These are phyloP conservation scores for Catharus ustulatus DNA, from an alignment of 2,797 vertebrate genomes.

Conservation along the genomic window DNA sequence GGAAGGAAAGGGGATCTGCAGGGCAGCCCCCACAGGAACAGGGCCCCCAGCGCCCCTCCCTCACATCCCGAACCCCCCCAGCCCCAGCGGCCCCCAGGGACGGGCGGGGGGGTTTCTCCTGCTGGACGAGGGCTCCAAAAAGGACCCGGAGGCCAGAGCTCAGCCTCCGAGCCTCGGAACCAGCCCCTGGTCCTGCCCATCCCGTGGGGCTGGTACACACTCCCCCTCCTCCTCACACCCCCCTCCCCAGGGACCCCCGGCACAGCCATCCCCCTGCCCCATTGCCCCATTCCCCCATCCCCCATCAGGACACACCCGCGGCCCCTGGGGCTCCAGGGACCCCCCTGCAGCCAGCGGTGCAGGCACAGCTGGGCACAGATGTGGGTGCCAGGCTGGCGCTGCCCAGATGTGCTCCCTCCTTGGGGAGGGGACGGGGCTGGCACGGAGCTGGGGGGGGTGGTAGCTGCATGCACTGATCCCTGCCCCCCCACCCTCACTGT, in stretches of 20 bases:
- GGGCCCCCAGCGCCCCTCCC: accelerated
- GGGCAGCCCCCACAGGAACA: background rate
- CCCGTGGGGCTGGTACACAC: background rate
- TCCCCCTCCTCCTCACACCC: background rate
- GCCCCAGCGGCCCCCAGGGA: background rate
- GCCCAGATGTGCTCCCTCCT: background rate
- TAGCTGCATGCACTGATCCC: background rate
- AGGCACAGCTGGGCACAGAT: background rate
- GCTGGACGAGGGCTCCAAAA: background rate
- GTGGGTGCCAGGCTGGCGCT: background rate
- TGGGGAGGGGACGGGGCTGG: background rate
- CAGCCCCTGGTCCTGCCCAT: too few relatives aligned
- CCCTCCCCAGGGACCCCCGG: background rate
- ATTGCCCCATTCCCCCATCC: accelerated
- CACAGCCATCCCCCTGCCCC: background rate
- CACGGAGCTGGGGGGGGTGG: background rate
- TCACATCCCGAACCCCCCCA: background rate
- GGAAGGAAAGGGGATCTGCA: background rate
- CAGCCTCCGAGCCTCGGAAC: background rate
- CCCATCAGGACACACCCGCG: accelerated
- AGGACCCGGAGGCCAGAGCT: background rate
- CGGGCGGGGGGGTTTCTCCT: accelerated
- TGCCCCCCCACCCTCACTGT: accelerated
- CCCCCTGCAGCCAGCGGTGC: background rate
- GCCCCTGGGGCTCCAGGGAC: background rate